These are phyloP conservation scores for Diprion similis DNA, from an alignment of 1,140 invertebrate genomes.

Conservation along the genomic window DNA sequence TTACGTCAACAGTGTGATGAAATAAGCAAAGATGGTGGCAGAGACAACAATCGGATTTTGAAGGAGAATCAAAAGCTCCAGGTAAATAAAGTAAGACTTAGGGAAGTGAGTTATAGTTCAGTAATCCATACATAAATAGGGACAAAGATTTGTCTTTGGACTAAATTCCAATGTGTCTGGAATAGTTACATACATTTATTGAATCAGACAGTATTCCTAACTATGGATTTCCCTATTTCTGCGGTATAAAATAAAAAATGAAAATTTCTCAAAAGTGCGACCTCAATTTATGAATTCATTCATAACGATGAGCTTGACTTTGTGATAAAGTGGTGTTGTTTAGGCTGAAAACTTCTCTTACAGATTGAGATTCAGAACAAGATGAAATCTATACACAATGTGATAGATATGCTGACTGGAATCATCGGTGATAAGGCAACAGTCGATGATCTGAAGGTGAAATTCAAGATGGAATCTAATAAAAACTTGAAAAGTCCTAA, in stretches of 20 bases:
- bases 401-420: constrained; percentile 82
- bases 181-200: too few species aligned
- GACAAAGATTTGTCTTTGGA: neutral
- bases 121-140: neutral
- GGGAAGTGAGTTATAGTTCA: neutral
- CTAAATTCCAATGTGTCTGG: too few species aligned
- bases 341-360: constrained; percentile 37
- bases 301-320: too few species aligned
- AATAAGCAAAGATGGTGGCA: constrained; percentile 69
- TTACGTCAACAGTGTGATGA: constrained; percentile 78
- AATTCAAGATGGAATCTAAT: constrained; percentile 48
- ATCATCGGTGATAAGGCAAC: constrained; percentile 76
- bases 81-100: constrained; percentile 60
- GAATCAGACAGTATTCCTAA: too few species aligned
- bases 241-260: too few species aligned
- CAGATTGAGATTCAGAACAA: constrained; percentile 84
- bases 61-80: constrained; percentile 83
- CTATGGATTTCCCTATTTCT: too few species aligned
- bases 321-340: neutral
- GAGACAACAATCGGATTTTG: constrained; percentile 73
- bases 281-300: too few species aligned
- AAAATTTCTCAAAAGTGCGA: too few species aligned
- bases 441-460: constrained; percentile 54
- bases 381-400: constrained; percentile 81
- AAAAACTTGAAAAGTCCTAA: constrained; percentile 54